Percentiles rank a stretch among this genome's conserved stretches.
These are phyloP conservation scores for Poeciliopsis retropinna DNA, from an alignment of 2,113 vertebrate species.

Conservation along the genomic window DNA sequence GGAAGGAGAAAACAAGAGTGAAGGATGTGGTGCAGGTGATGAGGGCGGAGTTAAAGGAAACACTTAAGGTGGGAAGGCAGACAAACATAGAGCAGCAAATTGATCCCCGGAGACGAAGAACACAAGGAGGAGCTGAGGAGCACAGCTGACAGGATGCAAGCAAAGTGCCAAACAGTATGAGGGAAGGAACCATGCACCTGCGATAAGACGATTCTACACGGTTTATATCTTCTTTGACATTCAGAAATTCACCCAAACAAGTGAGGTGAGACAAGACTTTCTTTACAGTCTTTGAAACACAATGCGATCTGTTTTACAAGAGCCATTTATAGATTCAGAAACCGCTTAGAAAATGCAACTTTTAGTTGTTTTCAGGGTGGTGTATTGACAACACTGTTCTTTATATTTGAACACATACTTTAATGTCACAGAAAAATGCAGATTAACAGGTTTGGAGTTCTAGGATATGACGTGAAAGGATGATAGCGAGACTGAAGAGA, in stretches of 20 bases:
- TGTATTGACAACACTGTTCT: neutral
- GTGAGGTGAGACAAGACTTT: slow-evolving; percentile 43
- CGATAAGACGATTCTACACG: slow-evolving; percentile 7
- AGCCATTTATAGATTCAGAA: neutral
- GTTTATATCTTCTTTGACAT: slow-evolving; percentile 1
- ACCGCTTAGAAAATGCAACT: neutral
- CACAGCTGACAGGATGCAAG: slow-evolving; percentile 32
- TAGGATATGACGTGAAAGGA: slow-evolving; percentile 12
- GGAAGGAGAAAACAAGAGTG: slow-evolving; percentile 32
- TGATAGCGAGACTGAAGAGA: slow-evolving; percentile 10
- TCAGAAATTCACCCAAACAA: slow-evolving; percentile 21
- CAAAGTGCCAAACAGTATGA: slow-evolving; percentile 17
- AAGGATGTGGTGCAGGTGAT: slow-evolving; percentile 34
- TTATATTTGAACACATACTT: slow-evolving; percentile 16
- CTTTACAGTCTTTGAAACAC: neutral
- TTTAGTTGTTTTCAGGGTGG: neutral
- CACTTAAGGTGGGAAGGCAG: slow-evolving; percentile 46
- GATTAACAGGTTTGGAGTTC: slow-evolving; percentile 68
- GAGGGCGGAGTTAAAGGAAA: slow-evolving; percentile 68
- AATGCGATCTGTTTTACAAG: too few species aligned
- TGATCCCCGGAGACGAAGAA: slow-evolving; percentile 53
- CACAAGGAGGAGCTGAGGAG: slow-evolving; percentile 47
- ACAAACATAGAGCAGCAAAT: slow-evolving; percentile 58
- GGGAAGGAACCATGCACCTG: slow-evolving; percentile 19
- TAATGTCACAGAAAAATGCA: slow-evolving; percentile 63